Conservation (phyloP, 1,140 invertebrate species). For the Drosophila navojoa region DNA sequence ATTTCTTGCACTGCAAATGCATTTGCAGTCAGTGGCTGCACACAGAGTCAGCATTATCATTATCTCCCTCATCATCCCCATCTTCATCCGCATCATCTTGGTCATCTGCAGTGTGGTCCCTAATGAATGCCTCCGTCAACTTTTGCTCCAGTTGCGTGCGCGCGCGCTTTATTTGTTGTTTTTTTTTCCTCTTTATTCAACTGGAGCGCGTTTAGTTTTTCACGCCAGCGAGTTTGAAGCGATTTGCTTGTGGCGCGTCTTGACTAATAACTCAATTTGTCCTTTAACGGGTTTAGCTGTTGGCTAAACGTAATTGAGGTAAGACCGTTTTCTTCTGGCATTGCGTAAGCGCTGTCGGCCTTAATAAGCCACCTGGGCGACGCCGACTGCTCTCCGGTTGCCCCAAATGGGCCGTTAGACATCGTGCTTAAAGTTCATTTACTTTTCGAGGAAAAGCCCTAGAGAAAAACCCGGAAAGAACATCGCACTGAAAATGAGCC, state of each 20-base stretch:
- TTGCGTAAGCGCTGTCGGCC: constrained; percentile 19
- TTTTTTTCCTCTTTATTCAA: not conserved
- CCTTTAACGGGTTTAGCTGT: constrained; percentile 54
- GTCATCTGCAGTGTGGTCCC: constrained; percentile 52
- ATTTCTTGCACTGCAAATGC: constrained; percentile 55
- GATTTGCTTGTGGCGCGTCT: constrained; percentile 21
- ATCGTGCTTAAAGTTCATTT: constrained; percentile 67
- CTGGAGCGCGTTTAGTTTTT: constrained; percentile 47
- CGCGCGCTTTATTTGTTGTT: too few relatives aligned
- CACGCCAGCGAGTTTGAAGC: constrained; percentile 27
- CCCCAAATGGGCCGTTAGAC: constrained; percentile 69
- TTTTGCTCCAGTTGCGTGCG: constrained; percentile 33
- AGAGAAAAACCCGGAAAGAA: constrained; percentile 49
- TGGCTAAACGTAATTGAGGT: constrained; percentile 31
- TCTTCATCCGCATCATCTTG: not conserved
- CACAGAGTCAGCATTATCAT: constrained; percentile 11
- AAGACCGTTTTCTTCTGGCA: constrained; percentile 33
- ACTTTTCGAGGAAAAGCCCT: constrained; percentile 67
- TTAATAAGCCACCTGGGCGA: constrained; percentile 21
- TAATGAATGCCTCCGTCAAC: constrained; percentile 70
- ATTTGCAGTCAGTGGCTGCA: constrained; percentile 26
- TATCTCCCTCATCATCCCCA: constrained; percentile 1
- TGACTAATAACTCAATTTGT: constrained; percentile 70
- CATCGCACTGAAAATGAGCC: constrained; percentile 11
- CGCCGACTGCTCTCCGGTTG: constrained; percentile 1